Evolutionary conservation across 2,888 invertebrate genomes (phyloP), one percentile per base, ranked within the genome.

Genomic region (Drosophila planitibia): DNA sequence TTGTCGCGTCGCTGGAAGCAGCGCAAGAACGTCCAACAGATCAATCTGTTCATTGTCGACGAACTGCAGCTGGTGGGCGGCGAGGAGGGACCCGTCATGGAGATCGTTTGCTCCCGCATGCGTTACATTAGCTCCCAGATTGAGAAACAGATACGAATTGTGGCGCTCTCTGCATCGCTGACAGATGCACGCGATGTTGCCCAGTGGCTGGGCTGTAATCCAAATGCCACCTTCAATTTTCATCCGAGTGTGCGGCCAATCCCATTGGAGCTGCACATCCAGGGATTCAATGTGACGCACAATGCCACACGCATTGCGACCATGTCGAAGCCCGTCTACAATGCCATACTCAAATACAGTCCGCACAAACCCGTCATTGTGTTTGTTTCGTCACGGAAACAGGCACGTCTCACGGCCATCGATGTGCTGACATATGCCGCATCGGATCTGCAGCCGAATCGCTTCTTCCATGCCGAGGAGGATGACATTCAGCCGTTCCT

Each of bases 1-100:
- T 94, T 99, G 4, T 99, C 99, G 0, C 95, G 99, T 65, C 95
- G 99, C 77, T 99, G 99, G 99, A 99, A 99, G 90, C 99, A 99
- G 91, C 95, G 99, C 39, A 99, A 99, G 94, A 98, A 99, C 92
- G 99, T 99, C 0, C 99, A 99, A 91, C 99, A 98, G 91, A 96
- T 99, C 12, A 97, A 98, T 73, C 94, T 99, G 22, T 98, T 99
- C 93, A 98, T 99, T 73, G 98, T 98, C 25, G 99, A 99, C 92
- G 99, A 99, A 84, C 94, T 99, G 32, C 99, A 99, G 91, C 94
- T 98, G 72, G 95, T 98, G 62, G 98, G 98, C 0, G 97, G 97
- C 0, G 97, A 97, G 85, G 97, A 98, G 83, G 98, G 98, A 0
- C 99, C 99, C 0, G 97, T 99, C 0, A 94, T 99, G 58, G 99